Conservation (phyloP, 1,140 invertebrate species). For the Brachionus sp. region DNA sequence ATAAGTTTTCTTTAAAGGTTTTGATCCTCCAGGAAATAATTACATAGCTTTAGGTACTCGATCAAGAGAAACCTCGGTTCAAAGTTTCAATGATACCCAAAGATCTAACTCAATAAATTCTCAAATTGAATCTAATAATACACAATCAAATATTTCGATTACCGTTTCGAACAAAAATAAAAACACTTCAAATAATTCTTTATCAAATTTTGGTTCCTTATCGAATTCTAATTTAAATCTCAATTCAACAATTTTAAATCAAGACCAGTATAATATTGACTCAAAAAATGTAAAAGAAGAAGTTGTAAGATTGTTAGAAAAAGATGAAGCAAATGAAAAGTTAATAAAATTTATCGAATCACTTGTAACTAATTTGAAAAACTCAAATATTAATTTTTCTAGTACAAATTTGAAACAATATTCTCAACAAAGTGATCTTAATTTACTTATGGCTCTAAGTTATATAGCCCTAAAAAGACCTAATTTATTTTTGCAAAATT, state of each 20-base stretch:
- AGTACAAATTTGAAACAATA: neutral
- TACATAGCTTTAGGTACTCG: constrained; percentile 34
- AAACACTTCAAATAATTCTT: neutral
- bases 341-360: constrained; percentile 30
- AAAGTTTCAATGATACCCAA: neutral
- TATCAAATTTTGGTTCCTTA: constrained; percentile 5
- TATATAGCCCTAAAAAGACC: constrained; percentile 21
- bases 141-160: neutral
- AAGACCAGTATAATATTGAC: neutral
- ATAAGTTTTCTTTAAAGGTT: neutral
- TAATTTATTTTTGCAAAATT: constrained; percentile 15
- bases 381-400: neutral
- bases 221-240: neutral
- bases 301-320: constrained; percentile 1
- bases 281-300: constrained; percentile 40
- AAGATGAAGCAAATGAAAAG: constrained; percentile 34
- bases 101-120: neutral
- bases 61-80: neutral
- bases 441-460: constrained; percentile 32
- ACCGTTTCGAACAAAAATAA: neutral
- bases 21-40: constrained; percentile 44
- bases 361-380: constrained; percentile 7
- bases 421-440: constrained; percentile 17
- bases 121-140: neutral
- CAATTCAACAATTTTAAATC: neutral